phyloP scores from a whole-genome alignment of 2,113 vertebrate species.

The Alligator mississippiensis region DNA sequence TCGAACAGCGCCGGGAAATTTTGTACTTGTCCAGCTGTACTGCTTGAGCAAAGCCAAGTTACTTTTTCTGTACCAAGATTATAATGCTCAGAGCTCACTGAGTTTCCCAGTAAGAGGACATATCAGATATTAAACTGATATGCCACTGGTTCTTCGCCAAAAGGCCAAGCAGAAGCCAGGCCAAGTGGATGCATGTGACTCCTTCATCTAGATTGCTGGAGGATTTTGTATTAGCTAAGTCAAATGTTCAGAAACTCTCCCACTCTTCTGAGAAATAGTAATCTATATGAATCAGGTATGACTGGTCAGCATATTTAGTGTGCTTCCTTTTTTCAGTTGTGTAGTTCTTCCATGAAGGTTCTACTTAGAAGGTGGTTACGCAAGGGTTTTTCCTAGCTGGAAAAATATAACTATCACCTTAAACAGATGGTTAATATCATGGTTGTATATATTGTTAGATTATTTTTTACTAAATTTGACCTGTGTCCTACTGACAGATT shows the following conservation, averaged over 20 bases:
- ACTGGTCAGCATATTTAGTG: not conserved
- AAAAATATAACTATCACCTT: not conserved
- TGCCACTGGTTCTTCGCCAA: slow-evolving; percentile 44
- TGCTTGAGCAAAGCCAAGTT: slow-evolving; percentile 41
- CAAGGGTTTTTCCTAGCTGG: not conserved
- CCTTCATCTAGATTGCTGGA: slow-evolving; percentile 6
- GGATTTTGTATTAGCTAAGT: slow-evolving; percentile 33
- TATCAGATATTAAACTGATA: slow-evolving; percentile 43
- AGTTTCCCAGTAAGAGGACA: slow-evolving; percentile 64
- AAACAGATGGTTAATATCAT: not conserved
- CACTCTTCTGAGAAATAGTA: not conserved
- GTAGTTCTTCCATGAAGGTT: not conserved
- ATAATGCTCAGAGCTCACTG: slow-evolving; percentile 37
- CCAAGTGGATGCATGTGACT: slow-evolving; percentile 12
- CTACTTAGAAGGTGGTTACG: not conserved
- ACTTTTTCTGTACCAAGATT: slow-evolving; percentile 44
- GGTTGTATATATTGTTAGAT: not conserved
- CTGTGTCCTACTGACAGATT: slow-evolving; percentile 4
- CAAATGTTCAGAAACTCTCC: not conserved
- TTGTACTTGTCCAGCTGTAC: slow-evolving; percentile 57
- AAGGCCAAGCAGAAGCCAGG: slow-evolving; percentile 44
- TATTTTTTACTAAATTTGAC: not conserved
- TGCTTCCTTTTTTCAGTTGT: not conserved
- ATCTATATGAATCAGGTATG: not conserved
- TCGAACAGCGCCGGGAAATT: slow-evolving; percentile 52